Evolutionary conservation across 2,113 vertebrate species (phyloP).

Genomic region (Rhabdomys dilectus): DNA sequence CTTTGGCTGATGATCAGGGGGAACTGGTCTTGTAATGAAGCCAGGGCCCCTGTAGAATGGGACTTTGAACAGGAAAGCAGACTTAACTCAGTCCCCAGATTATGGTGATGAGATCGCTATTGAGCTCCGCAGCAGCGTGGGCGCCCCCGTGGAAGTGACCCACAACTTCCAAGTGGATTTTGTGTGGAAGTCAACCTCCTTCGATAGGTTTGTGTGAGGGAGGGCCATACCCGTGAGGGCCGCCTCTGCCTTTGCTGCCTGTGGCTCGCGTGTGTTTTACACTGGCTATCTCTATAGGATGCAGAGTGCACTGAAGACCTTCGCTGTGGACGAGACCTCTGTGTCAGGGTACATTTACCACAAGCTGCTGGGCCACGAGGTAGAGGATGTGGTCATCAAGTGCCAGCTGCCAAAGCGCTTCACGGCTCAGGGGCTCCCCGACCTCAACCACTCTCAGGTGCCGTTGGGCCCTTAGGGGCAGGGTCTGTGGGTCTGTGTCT

Average conservation of each 20-base stretch:
- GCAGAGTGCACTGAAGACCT: constrained; percentile 98
- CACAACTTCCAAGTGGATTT: constrained; percentile 99
- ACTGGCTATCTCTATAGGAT: constrained; percentile 88
- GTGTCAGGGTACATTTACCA: constrained; percentile 99
- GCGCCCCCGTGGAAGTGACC: constrained; percentile 96
- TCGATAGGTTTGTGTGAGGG: constrained; percentile 92
- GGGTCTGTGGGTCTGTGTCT: too few species aligned
- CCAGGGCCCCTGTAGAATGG: neutral
- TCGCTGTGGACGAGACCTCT: constrained; percentile 98
- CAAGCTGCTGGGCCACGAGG: constrained; percentile 97
- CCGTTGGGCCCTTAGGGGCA: neutral
- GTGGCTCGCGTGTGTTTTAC: neutral
- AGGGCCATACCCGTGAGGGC: neutral
- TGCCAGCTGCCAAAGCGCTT: constrained; percentile 99
- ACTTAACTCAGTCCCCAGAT: constrained; percentile 93
- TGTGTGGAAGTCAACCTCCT: constrained; percentile 99
- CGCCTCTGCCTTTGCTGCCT: neutral
- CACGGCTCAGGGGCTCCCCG: constrained; percentile 97
- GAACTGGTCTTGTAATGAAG: neutral
- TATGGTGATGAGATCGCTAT: constrained; percentile 99
- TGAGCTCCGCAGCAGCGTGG: constrained; percentile 96
- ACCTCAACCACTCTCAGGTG: constrained; percentile 99
- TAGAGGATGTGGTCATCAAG: constrained; percentile 99
- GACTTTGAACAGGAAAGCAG: constrained; percentile 73
- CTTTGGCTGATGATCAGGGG: neutral